These are phyloP conservation scores for Bellardia bayeri DNA, from an alignment of 2,888 invertebrate species.

Conservation along the genomic window DNA sequence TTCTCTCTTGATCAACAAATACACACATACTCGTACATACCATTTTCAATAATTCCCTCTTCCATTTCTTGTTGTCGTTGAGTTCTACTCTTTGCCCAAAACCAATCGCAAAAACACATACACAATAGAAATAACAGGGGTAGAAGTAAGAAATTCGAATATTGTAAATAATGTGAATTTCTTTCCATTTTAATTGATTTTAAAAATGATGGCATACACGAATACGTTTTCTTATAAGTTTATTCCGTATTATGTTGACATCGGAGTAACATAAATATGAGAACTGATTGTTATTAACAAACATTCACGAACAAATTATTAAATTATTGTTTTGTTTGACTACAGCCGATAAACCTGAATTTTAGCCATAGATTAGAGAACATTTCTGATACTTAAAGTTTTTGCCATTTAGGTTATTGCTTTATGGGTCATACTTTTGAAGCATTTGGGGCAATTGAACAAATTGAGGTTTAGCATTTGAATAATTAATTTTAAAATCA, in stretches of 20 bases:
- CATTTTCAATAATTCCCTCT: neutral
- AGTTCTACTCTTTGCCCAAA: neutral
- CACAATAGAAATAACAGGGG: slow-evolving; percentile 6
- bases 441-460: neutral
- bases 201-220: neutral
- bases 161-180: neutral
- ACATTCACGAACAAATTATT: neutral
- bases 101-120: slow-evolving; percentile 18
- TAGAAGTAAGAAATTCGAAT: neutral
- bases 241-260: neutral
- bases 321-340: neutral
- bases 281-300: neutral
- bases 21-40: neutral
- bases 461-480: neutral
- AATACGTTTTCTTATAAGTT: neutral
- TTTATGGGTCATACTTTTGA: neutral
- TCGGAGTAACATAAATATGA: neutral
- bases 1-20: neutral
- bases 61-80: slow-evolving; percentile 1
- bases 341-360: neutral
- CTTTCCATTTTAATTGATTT: neutral
- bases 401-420: too few species aligned
- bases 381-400: neutral
- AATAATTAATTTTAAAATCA: neutral
- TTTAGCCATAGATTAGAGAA: neutral